phyloP scores from a whole-genome alignment of 2,113 vertebrate species.

The Heterochromis multidens region DNA sequence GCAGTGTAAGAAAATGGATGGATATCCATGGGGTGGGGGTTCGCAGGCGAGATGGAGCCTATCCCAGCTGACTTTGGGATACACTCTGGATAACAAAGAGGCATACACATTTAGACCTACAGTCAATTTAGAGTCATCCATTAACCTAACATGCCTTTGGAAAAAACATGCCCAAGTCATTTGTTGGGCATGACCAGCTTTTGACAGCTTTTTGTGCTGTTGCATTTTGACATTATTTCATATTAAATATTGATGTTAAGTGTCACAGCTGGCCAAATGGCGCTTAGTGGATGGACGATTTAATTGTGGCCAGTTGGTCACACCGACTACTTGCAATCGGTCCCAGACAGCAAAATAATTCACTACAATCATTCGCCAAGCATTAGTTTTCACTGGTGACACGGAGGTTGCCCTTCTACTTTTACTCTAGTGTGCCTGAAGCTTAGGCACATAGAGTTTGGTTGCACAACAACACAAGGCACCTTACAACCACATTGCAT shows the following conservation, averaged over 20 bases:
- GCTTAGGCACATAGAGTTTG: no score
- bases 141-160: not conserved
- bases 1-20: not conserved
- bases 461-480: no score
- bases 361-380: no score
- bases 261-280: not conserved
- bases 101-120: not conserved
- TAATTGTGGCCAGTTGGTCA: not conserved
- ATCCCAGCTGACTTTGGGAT: not conserved
- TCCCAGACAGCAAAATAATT: no score
- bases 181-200: not conserved
- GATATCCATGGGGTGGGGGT: not conserved
- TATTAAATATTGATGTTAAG: not conserved
- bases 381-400: no score
- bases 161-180: not conserved
- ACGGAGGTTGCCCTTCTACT: no score
- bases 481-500: no score
- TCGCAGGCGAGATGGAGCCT: not conserved
- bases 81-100: not conserved
- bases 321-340: no score
- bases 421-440: no score
- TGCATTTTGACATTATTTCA: no score
- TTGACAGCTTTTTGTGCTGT: not conserved
- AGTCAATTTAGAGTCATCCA: not conserved
- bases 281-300: not conserved